phyloP scores from a whole-genome alignment of 2,888 invertebrate species.

The Melieria crassipennis region DNA sequence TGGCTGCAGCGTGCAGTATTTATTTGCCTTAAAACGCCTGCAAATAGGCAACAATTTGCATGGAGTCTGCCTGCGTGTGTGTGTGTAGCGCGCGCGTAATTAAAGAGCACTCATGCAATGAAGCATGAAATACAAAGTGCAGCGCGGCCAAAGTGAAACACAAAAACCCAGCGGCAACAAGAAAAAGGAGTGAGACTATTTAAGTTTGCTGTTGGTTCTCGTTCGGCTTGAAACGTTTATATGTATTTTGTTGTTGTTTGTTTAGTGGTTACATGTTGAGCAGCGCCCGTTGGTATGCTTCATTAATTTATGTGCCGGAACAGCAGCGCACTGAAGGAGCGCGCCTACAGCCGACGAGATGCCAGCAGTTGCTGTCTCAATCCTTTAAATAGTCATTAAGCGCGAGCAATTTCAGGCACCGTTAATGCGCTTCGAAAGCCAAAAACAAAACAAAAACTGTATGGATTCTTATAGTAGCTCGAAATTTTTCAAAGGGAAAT shows the following conservation, averaged over 20 bases:
- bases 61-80: neutral
- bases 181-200: neutral
- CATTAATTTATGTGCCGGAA: neutral
- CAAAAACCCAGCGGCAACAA: neutral
- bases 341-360: no score
- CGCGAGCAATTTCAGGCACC: no score
- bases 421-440: no score
- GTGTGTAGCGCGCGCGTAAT: neutral
- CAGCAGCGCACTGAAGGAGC: no score
- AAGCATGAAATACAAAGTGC: conserved; percentile 1
- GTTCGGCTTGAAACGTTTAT: neutral
- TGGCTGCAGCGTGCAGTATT: no score
- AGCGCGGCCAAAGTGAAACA: neutral
- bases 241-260: conserved; percentile 16
- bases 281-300: neutral
- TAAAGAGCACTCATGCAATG: neutral
- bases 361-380: no score
- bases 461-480: no score
- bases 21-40: no score
- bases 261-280: neutral
- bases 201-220: neutral
- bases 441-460: no score
- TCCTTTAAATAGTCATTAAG: no score
- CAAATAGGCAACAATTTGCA: no score
- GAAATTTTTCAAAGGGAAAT: no score